phyloP scores from a whole-genome alignment of 2,888 invertebrate genomes.

The Masnerella sp. region DNA sequence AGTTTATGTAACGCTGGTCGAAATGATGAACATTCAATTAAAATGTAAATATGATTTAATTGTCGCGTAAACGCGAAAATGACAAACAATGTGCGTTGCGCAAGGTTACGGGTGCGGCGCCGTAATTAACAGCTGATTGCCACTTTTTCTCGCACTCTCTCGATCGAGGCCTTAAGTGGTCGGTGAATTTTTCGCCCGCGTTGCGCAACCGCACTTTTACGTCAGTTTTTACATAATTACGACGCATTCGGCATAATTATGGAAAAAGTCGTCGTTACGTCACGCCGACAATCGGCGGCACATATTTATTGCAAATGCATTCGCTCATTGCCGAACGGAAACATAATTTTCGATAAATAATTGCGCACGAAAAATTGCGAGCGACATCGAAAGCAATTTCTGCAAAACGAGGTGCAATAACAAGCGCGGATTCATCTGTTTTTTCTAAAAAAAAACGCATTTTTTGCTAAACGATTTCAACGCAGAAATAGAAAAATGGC shows the following conservation, averaged over 20 bases:
- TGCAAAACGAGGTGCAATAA: constrained; percentile 4
- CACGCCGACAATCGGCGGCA: constrained; percentile 1
- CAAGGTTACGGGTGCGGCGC: constrained; percentile 2
- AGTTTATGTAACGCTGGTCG: constrained; percentile 3
- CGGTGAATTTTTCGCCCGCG: background rate
- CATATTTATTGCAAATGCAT: background rate
- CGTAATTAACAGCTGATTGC: constrained; percentile 15
- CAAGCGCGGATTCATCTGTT: too few relatives aligned
- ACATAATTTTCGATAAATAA: constrained; percentile 6
- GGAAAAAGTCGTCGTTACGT: constrained; percentile 3
- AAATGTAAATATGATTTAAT: constrained; percentile 42
- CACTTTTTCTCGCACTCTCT: background rate
- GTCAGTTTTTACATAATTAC: constrained; percentile 12
- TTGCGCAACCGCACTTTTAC: constrained; percentile 17
- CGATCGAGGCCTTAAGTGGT: background rate
- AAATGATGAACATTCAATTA: constrained; percentile 42
- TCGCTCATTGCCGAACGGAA: background rate
- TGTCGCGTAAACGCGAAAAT: constrained; percentile 21
- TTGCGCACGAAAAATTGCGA: background rate
- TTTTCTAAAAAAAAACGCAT: too few relatives aligned
- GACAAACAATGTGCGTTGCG: constrained; percentile 1
- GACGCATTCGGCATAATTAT: constrained; percentile 3
- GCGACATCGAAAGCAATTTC: constrained; percentile 9
- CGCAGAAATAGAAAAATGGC: too few relatives aligned
- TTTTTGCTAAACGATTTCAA: too few relatives aligned